Base-by-base conservation (phyloP, 2,797 vertebrate genomes). In the Lateolabrax maculatus region DNA sequence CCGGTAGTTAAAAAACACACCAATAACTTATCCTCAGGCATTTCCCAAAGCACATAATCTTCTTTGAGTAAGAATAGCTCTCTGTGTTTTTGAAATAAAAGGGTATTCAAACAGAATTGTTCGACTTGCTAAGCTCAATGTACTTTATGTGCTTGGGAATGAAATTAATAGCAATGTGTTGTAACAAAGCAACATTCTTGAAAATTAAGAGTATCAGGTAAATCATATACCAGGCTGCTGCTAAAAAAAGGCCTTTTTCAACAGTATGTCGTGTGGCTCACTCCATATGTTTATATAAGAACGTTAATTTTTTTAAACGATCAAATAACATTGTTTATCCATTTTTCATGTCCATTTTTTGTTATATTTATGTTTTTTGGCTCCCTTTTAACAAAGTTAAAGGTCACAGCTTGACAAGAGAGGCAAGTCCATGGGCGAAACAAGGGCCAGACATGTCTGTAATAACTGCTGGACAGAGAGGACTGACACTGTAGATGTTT, bases 1-100 rank as follows among this genome's bases (percentile, higher is more conserved):
- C 46, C 34, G 18, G 66, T 48, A 65, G 67, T 56, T 52, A 56
- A 83, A 82, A 88, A 80, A 84, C 69, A 81, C 64, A 77, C 41
- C 27, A 46, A 62, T 58, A 53, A 82, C 63, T 85, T 79, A 84
- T 88, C 73, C 84, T 60, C 39, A 79, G 81, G 87, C 72, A 91
- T 92, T 93, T 90, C 64, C 71, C 39, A 85, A 87, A 87, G 82
- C 63, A 51, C 77, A 79, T 92, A 90, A 94, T 93, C 92, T 79
- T 55, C 88, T 92, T 90, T 74, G 12, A 62, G 51, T 58, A 66
- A 85, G 71, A 89, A 84, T 60, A 74, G 51, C 27, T 71, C 63
- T 67, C 43, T 76, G 77, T 77, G 66, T 79, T 81, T 78, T 53
- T 61, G n/a, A 80, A 85, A 77, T n/a, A 48, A 66, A 79, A n/a